Percentiles rank a stretch among this genome's conserved stretches.
These are phyloP conservation scores for Otolemur crassicaudatus DNA, from an alignment of 2,797 vertebrate genomes.

Conservation along the genomic window DNA sequence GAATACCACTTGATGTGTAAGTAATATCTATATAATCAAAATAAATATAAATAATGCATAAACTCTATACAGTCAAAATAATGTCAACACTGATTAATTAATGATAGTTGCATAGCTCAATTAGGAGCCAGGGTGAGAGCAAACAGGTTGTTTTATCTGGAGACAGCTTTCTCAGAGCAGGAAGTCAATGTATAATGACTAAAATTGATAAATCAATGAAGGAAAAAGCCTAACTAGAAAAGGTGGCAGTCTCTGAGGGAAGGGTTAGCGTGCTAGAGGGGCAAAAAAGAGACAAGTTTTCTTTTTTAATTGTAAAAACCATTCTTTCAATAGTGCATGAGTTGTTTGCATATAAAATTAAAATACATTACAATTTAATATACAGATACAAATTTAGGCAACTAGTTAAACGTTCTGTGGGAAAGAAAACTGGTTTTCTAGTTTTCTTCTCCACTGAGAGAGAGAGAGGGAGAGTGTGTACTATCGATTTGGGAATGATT, in stretches of 20 bases:
- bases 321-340: not conserved
- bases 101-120: not conserved
- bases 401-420: not conserved
- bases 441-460: not conserved
- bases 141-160: not conserved
- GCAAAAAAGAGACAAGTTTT: not conserved
- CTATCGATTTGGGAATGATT: not conserved
- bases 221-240: not conserved
- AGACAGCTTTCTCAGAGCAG: not conserved
- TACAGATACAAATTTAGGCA: not conserved
- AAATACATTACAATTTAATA: not conserved
- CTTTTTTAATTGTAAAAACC: not conserved
- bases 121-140: not conserved
- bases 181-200: not conserved
- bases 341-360: not conserved
- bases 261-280: fast-evolving
- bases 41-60: not conserved
- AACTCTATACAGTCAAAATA: not conserved
- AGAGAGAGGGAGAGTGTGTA: not conserved
- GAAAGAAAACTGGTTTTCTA: not conserved
- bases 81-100: not conserved
- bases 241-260: not conserved
- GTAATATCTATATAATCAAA: not conserved
- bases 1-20: not conserved
- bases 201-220: not conserved